Evolutionary conservation across 2,797 vertebrate species (phyloP).

Genomic region (Pangasius krempfi): DNA sequence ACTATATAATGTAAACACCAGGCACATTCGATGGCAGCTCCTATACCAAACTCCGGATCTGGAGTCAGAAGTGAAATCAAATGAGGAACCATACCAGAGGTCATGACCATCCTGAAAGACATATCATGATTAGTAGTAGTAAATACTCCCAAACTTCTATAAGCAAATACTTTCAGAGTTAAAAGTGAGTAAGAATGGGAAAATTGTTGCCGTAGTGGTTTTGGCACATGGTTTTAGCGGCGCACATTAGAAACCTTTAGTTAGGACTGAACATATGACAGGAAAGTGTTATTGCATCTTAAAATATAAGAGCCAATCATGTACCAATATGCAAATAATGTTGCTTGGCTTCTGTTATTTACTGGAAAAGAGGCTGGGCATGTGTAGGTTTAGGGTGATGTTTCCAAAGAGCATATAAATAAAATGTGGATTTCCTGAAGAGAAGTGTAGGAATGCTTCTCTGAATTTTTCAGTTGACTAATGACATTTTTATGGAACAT

Average conservation of each 20-base stretch:
- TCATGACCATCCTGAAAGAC: conserved; percentile 77
- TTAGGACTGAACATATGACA: background rate
- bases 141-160: background rate
- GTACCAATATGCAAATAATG: background rate
- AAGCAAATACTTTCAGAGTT: background rate
- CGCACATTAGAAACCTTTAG: background rate
- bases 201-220: background rate
- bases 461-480: background rate
- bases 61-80: conserved; percentile 81
- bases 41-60: conserved; percentile 76
- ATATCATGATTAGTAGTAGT: conserved; percentile 10
- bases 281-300: background rate
- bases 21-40: conserved; percentile 85
- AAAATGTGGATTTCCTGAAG: background rate
- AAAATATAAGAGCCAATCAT: background rate
- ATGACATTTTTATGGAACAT: background rate
- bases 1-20: conserved; percentile 95
- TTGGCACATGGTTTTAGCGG: background rate
- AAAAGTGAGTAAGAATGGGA: background rate
- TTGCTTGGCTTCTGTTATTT: background rate
- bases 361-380: background rate
- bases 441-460: background rate
- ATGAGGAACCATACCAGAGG: conserved; percentile 78
- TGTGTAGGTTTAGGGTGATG: background rate
- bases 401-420: background rate